Evolutionary conservation across 2,113 vertebrate genomes (phyloP).

Genomic region (Phylloscopus whistleri): DNA sequence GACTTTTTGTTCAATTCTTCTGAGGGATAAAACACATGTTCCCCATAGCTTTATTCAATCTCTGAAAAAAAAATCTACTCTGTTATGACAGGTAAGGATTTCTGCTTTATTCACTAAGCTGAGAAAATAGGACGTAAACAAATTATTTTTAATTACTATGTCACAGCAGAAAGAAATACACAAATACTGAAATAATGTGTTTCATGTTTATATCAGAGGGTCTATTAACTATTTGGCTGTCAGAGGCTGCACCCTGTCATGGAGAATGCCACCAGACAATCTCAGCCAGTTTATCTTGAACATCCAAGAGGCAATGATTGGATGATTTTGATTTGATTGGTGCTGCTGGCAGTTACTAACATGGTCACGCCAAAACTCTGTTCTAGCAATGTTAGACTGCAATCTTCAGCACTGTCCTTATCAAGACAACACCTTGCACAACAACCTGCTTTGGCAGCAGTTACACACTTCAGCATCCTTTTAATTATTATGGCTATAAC

Average conservation of each 20-base stretch:
- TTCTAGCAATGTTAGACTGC: not conserved
- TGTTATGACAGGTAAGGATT: not conserved
- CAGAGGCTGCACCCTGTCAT: not conserved
- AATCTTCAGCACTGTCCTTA: not conserved
- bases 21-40: conserved; percentile 43
- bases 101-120: not conserved
- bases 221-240: not conserved
- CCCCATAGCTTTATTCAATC: conserved; percentile 46
- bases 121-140: not conserved
- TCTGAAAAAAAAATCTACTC: not conserved
- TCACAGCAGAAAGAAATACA: not conserved
- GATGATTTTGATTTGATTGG: not conserved
- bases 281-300: not conserved
- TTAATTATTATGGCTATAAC: not conserved
- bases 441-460: not conserved
- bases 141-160: not conserved
- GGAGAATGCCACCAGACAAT: not conserved
- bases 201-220: not conserved
- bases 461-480: not conserved
- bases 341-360: not conserved
- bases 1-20: conserved; percentile 58
- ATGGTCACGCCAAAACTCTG: not conserved
- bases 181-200: not conserved
- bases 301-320: not conserved
- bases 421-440: not conserved